A percentile compares a stretch with the other conserved stretches of the same genome.
Evolutionary conservation across 2,797 vertebrate species (phyloP).

Genomic region (Cyprinodon diabolis): DNA sequence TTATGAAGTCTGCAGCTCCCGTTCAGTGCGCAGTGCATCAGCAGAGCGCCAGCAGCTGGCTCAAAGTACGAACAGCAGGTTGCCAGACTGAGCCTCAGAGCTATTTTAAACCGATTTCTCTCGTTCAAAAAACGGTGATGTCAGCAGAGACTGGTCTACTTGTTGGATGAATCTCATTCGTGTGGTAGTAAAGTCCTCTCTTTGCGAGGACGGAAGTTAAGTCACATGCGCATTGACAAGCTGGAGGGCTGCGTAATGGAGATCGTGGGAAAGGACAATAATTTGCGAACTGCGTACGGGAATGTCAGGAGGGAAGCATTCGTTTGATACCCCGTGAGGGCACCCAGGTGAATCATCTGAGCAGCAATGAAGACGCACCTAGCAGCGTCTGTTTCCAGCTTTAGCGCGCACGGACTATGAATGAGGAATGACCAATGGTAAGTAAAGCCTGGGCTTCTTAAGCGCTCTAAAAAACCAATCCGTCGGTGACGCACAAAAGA

Average conservation of each 20-base stretch:
- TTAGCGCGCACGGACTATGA: conserved; percentile 64
- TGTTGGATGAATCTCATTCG: conserved; percentile 9
- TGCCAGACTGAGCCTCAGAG: neutral
- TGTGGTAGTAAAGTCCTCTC: conserved; percentile 33
- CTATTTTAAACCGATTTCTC: neutral
- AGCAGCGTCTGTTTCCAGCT: conserved; percentile 17
- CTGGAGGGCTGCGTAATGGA: conserved; percentile 31
- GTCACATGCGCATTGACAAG: conserved; percentile 54
- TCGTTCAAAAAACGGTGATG: neutral
- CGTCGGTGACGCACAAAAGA: conserved; percentile 44
- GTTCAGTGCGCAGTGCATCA: neutral
- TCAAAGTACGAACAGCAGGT: neutral
- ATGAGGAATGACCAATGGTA: conserved; percentile 84
- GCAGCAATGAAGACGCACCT: conserved; percentile 41
- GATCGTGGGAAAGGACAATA: conserved; percentile 32
- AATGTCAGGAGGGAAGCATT: conserved; percentile 3
- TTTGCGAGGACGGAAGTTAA: conserved; percentile 60
- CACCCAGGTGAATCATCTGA: neutral
- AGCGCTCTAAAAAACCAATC: conserved; percentile 2
- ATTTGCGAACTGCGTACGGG: conserved; percentile 1
- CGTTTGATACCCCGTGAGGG: neutral
- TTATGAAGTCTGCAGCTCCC: neutral
- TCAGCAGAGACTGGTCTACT: neutral
- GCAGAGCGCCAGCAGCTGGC: neutral
- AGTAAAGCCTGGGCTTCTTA: conserved; percentile 44